These are phyloP conservation scores for Myotis planiceps DNA, from an alignment of 2,797 vertebrate genomes.

Conservation along the genomic window DNA sequence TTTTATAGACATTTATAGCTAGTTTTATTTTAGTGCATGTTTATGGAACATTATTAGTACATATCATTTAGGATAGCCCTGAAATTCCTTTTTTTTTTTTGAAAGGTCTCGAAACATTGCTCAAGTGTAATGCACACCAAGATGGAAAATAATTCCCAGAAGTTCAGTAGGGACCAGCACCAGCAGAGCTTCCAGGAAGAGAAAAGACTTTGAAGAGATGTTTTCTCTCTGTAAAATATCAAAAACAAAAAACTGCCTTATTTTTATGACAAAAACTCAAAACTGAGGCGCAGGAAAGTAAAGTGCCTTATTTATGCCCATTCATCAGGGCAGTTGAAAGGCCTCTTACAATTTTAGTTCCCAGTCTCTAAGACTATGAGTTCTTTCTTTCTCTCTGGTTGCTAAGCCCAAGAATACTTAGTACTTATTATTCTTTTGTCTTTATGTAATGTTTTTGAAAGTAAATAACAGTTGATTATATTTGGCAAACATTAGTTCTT, in stretches of 20 bases:
- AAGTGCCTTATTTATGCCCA: not conserved
- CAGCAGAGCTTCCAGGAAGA: not conserved
- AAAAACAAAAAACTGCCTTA: not conserved
- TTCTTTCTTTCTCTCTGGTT: not conserved
- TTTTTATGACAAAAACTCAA: constrained; percentile 19
- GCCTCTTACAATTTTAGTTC: not conserved
- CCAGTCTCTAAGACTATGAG: not conserved
- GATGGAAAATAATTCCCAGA: not conserved
- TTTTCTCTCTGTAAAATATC: not conserved
- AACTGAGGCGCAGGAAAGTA: not conserved
- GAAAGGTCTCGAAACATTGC: not conserved
- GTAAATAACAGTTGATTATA: constrained; percentile 24
- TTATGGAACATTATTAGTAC: not conserved
- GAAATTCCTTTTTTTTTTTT: not conserved
- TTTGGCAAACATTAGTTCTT: constrained; percentile 56
- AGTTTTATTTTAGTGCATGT: not conserved
- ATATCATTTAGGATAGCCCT: not conserved
- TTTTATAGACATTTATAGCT: not conserved
- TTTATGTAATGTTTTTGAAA: not conserved
- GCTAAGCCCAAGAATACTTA: not conserved
- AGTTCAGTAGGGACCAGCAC: not conserved
- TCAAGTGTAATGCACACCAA: not conserved
- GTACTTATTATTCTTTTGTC: constrained; percentile 16
- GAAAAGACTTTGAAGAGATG: not conserved
- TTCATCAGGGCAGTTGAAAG: not conserved